These are phyloP conservation scores for Pygocentrus nattereri DNA, from an alignment of 2,797 vertebrate genomes.

Conservation along the genomic window DNA sequence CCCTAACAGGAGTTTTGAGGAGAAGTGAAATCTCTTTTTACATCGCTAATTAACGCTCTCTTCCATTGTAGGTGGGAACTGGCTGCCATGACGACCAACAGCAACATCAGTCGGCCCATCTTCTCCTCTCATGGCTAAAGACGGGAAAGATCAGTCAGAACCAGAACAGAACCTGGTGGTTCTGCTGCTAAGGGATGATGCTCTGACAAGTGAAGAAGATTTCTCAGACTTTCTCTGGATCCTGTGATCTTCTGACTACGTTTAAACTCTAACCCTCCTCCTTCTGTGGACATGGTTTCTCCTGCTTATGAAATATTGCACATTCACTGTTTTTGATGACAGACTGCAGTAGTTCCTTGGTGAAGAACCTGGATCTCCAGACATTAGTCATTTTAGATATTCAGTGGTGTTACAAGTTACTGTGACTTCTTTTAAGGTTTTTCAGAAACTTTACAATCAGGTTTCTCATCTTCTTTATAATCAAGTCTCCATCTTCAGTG, in stretches of 20 bases:
- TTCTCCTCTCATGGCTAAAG: constrained; percentile 94
- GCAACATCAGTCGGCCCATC: constrained; percentile 98
- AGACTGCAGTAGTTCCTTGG: not conserved
- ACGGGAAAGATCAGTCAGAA: not conserved
- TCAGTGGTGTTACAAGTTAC: not conserved
- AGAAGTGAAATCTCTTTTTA: too few relatives aligned
- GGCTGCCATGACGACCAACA: constrained; percentile 98
- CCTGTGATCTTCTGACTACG: not conserved
- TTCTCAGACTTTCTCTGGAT: not conserved
- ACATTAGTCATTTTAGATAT: not conserved
- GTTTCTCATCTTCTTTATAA: not conserved
- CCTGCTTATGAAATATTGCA: not conserved
- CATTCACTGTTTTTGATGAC: not conserved
- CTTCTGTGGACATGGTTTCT: not conserved
- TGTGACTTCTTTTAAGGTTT: constrained; percentile 2
- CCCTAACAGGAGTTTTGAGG: not conserved
- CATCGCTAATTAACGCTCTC: not conserved
- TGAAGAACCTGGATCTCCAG: not conserved
- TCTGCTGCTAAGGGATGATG: not conserved
- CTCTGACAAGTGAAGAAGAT: not conserved
- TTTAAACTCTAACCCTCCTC: not conserved
- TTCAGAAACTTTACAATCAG: constrained; percentile 1
- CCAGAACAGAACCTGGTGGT: not conserved
- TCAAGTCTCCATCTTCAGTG: not conserved
- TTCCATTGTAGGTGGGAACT: constrained; percentile 90